A percentile compares a stretch with the other conserved stretches of the same genome.
Evolutionary conservation across 2,888 invertebrate species (phyloP).

Genomic region (Spisula subtruncata): DNA sequence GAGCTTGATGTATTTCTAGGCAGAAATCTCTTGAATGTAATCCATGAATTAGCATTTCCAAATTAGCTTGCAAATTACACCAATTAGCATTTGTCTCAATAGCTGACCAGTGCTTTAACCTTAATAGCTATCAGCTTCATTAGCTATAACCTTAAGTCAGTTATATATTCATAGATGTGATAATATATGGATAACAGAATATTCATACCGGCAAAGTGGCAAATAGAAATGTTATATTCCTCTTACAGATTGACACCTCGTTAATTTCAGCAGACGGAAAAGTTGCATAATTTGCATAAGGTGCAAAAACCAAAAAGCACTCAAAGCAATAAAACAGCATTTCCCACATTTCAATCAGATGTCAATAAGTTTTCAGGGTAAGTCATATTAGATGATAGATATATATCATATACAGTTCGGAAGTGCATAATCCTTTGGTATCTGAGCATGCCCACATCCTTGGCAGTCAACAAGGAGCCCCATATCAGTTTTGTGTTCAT

Average conservation of each 20-base stretch:
- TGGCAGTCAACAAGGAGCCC: no score
- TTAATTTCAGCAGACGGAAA: slow-evolving; percentile 4
- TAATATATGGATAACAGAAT: slow-evolving; percentile 27
- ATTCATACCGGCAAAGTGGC: neutral
- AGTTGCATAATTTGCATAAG: neutral
- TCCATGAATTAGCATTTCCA: neutral
- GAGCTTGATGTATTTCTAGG: neutral
- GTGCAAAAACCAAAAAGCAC: neutral
- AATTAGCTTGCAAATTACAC: neutral
- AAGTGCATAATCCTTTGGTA: no score
- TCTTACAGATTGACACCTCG: neutral
- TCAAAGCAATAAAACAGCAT: neutral
- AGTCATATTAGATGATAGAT: no score
- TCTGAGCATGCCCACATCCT: no score
- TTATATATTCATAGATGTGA: slow-evolving; percentile 49
- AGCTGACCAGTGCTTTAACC: slow-evolving; percentile 23
- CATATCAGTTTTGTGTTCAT: no score
- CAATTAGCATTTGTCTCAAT: slow-evolving; percentile 43
- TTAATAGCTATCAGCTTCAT: slow-evolving; percentile 28
- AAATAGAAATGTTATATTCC: neutral
- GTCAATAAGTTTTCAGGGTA: no score
- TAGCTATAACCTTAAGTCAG: neutral
- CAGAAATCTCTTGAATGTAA: neutral
- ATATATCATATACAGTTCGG: no score
- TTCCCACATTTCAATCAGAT: no score